These are phyloP conservation scores for Watsonalla binaria DNA, from an alignment of 2,888 invertebrate genomes.

Conservation along the genomic window DNA sequence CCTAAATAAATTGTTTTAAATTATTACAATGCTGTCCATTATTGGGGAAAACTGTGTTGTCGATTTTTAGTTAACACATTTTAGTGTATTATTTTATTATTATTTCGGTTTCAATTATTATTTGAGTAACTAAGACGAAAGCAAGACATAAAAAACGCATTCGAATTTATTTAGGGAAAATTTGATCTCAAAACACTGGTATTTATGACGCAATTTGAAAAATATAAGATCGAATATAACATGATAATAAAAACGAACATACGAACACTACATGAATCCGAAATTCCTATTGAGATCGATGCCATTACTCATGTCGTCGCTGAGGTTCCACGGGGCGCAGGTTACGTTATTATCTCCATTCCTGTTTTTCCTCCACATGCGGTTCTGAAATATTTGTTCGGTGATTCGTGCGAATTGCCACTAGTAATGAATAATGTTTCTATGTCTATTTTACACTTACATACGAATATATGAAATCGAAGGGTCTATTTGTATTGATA, in stretches of 20 bases:
- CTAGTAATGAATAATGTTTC: neutral
- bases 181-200: no score
- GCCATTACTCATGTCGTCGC: slow-evolving; percentile 59
- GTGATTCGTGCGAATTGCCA: no score
- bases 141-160: no score
- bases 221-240: neutral
- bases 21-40: neutral
- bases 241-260: slow-evolving; percentile 20
- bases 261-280: slow-evolving; percentile 55
- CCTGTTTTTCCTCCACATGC: slow-evolving; percentile 86
- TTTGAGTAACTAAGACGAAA: no score
- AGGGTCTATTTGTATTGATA: no score
- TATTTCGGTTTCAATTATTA: no score
- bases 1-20: neutral
- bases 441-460: no score
- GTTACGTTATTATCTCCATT: slow-evolving; percentile 31
- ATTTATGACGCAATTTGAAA: neutral
- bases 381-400: slow-evolving; percentile 75
- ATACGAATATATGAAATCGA: no score
- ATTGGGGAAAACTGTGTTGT: no score
- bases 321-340: slow-evolving; percentile 26
- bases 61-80: no score
- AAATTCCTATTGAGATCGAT: slow-evolving; percentile 67
- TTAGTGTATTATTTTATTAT: no score
- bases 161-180: no score